Percentiles rank a stretch among this genome's conserved stretches.
These are phyloP conservation scores for Eueides isabella DNA, from an alignment of 1,140 invertebrate genomes.

Conservation along the genomic window DNA sequence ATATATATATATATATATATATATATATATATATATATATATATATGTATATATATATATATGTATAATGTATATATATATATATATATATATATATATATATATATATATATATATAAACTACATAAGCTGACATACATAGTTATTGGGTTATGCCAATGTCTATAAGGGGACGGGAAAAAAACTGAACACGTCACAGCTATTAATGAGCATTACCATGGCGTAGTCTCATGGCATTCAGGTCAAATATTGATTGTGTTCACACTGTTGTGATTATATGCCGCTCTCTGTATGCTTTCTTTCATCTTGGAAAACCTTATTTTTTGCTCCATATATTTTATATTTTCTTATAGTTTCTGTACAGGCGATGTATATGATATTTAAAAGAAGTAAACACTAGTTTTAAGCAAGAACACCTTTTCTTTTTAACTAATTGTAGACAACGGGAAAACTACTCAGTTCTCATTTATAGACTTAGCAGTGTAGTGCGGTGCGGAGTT, in stretches of 20 bases:
- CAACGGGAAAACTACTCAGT: too few species aligned
- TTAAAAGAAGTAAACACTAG: too few species aligned
- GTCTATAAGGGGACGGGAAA: slow-evolving; percentile 9
- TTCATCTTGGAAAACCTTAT: neutral
- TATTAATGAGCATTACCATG: slow-evolving; percentile 21
- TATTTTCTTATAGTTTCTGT: neutral
- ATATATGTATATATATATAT: too few species aligned
- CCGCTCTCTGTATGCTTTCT: neutral
- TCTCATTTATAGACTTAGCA: too few species aligned
- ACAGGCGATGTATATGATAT: too few species aligned
- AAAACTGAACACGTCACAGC: slow-evolving; percentile 15
- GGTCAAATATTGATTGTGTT: slow-evolving; percentile 22
- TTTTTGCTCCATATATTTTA: neutral
- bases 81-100: neutral
- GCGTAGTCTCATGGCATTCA: slow-evolving; percentile 18
- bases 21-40: neutral
- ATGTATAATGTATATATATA: neutral
- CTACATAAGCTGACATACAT: slow-evolving; percentile 12
- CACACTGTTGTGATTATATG: slow-evolving; percentile 12
- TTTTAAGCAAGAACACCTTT: too few species aligned
- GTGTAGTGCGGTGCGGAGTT: too few species aligned
- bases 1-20: neutral
- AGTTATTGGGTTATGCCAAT: neutral
- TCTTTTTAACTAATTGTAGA: too few species aligned
- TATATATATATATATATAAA: neutral